Evolutionary conservation across 2,888 invertebrate genomes (phyloP).

Genomic region (Metallyticus violacea): DNA sequence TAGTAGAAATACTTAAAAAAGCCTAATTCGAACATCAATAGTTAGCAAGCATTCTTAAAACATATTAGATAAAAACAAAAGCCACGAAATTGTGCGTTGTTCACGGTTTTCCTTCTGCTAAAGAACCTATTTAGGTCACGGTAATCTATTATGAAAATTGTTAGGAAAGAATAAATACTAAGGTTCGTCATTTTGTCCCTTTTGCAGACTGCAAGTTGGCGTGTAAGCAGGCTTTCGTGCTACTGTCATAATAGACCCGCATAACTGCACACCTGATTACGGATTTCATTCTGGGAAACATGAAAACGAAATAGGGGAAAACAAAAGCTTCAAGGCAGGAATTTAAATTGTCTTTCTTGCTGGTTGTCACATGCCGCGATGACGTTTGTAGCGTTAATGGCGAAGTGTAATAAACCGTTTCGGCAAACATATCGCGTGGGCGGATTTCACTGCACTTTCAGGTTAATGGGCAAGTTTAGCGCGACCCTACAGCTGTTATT

Average conservation of each 20-base stretch:
- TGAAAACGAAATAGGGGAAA: not conserved
- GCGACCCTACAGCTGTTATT: not conserved
- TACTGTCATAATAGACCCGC: not conserved
- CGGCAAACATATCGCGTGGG: not conserved
- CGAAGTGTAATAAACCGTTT: not conserved
- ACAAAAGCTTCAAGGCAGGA: not conserved
- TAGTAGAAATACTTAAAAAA: too few relatives aligned
- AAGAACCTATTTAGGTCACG: not conserved
- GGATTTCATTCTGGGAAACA: not conserved
- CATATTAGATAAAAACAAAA: not conserved
- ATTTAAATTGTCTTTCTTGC: not conserved
- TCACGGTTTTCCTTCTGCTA: not conserved
- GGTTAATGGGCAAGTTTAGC: not conserved
- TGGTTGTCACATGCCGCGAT: not conserved
- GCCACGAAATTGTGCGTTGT: not conserved
- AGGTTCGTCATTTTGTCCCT: not conserved
- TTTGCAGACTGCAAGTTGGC: not conserved
- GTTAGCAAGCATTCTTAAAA: too few relatives aligned
- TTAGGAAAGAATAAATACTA: not conserved
- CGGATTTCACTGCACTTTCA: not conserved
- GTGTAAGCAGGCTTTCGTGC: not conserved
- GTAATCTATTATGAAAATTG: not conserved
- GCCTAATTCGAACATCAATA: too few relatives aligned
- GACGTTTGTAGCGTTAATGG: not conserved
- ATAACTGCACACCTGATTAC: not conserved